Percentiles rank a stretch among this genome's conserved stretches.
Evolutionary conservation across 2,797 vertebrate genomes (phyloP).

Genomic region (Melanotaenia boesemani): DNA sequence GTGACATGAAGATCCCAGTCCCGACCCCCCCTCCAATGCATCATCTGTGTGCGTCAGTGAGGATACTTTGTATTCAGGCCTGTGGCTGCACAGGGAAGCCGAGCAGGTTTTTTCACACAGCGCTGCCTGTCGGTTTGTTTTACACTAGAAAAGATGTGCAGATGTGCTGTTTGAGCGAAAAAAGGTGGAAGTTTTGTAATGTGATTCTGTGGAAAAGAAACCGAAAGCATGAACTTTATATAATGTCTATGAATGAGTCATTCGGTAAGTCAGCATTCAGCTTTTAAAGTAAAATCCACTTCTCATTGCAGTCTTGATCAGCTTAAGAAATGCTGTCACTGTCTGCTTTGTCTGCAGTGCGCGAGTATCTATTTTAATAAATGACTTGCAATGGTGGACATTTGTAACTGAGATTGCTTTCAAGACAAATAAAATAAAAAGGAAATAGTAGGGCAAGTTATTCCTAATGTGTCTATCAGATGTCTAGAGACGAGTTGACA

Average conservation of each 20-base stretch:
- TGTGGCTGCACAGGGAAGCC: constrained; percentile 12
- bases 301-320: not conserved
- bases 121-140: constrained; percentile 13
- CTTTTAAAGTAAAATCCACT: constrained; percentile 14
- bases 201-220: constrained; percentile 10
- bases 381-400: not conserved
- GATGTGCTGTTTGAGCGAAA: constrained; percentile 14
- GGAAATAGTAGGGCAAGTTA: constrained; percentile 2
- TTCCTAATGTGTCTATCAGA: constrained; percentile 1
- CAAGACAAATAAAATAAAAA: not conserved
- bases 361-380: not conserved
- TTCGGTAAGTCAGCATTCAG: constrained; percentile 21
- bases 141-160: constrained; percentile 21
- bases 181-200: constrained; percentile 4
- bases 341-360: not conserved
- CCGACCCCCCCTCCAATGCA: not conserved
- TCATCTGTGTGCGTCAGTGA: constrained; percentile 40
- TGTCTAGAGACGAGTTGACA: constrained; percentile 9
- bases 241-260: constrained; percentile 40
- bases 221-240: constrained; percentile 16
- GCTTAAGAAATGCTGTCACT: constrained; percentile 5
- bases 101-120: constrained; percentile 31
- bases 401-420: constrained; percentile 12
- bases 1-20: constrained; percentile 11
- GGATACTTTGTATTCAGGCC: constrained; percentile 24